Evolutionary conservation across 1,140 invertebrate species (phyloP).

Genomic region (Scaptomyza hsui): DNA sequence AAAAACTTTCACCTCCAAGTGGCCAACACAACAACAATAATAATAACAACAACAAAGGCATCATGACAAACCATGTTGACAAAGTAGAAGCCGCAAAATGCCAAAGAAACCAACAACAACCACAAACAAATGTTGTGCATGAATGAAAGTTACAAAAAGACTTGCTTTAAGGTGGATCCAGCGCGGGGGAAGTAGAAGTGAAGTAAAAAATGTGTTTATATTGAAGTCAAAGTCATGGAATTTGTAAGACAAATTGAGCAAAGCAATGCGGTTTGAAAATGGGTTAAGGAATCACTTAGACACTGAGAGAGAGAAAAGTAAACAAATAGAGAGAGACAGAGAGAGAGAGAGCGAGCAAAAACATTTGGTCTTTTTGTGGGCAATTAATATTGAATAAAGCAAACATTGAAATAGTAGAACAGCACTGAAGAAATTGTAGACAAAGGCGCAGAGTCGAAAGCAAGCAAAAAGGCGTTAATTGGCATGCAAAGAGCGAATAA

Average conservation of each 20-base stretch:
- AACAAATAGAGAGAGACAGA: conserved; percentile 1
- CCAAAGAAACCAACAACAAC: conserved; percentile 47
- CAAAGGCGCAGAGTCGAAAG: conserved; percentile 9
- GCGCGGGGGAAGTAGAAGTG: not conserved
- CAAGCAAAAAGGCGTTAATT: conserved; percentile 61
- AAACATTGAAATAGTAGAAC: conserved; percentile 32
- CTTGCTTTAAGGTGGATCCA: conserved; percentile 38
- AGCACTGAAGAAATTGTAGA: conserved; percentile 36
- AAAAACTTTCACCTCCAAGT: conserved; percentile 74
- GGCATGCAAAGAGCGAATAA: conserved; percentile 32
- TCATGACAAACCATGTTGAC: conserved; percentile 36
- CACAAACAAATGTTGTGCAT: conserved; percentile 49
- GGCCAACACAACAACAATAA: conserved; percentile 37
- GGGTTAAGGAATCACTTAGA: conserved; percentile 27
- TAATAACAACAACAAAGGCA: conserved; percentile 10
- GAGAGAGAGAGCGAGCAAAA: conserved; percentile 18
- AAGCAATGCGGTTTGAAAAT: conserved; percentile 43
- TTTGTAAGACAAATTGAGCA: conserved; percentile 37
- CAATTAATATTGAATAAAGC: conserved; percentile 65
- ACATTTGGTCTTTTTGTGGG: conserved; percentile 45
- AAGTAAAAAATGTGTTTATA: not conserved
- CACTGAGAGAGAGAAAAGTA: conserved; percentile 1
- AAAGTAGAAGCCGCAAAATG: conserved; percentile 64
- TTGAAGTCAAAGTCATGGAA: conserved; percentile 46
- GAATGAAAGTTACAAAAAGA: conserved; percentile 71